phyloP scores from a whole-genome alignment of 2,888 invertebrate species.

The Athalia rosae region DNA sequence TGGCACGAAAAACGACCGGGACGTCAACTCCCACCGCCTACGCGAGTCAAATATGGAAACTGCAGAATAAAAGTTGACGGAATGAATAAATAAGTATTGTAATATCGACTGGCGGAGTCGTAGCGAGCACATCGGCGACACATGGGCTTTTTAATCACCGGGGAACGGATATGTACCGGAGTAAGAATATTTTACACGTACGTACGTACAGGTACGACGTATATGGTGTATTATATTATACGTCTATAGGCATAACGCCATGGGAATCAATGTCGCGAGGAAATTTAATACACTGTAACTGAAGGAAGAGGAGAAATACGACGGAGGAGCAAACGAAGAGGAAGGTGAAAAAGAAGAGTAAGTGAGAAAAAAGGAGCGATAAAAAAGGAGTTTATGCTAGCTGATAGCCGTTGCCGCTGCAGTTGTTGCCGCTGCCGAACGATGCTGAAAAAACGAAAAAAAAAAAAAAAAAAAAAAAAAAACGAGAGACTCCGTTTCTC shows the following conservation, averaged over 20 bases:
- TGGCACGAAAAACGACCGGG: neutral
- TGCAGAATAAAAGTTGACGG: too few relatives aligned
- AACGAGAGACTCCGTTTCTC: conserved; percentile 13
- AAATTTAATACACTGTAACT: conserved; percentile 19
- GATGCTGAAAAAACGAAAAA: too few relatives aligned
- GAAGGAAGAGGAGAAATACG: neutral
- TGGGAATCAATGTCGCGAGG: conserved; percentile 38
- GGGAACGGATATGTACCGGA: too few relatives aligned
- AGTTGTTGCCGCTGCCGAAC: neutral
- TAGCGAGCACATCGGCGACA: too few relatives aligned
- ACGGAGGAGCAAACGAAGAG: neutral
- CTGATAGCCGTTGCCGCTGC: neutral
- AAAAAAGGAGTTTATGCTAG: neutral
- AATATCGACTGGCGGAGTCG: too few relatives aligned
- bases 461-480: conserved; percentile 4
- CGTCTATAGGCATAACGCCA: neutral
- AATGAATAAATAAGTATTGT: too few relatives aligned
- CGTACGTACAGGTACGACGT: neutral
- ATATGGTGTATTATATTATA: neutral
- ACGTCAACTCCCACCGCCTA: conserved; percentile 14
- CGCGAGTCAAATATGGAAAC: neutral
- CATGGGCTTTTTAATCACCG: too few relatives aligned
- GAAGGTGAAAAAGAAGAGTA: neutral
- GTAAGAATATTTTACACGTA: neutral
- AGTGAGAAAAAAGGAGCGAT: neutral